phyloP scores from a whole-genome alignment of 2,113 vertebrate genomes.

The Cacatua alba region DNA sequence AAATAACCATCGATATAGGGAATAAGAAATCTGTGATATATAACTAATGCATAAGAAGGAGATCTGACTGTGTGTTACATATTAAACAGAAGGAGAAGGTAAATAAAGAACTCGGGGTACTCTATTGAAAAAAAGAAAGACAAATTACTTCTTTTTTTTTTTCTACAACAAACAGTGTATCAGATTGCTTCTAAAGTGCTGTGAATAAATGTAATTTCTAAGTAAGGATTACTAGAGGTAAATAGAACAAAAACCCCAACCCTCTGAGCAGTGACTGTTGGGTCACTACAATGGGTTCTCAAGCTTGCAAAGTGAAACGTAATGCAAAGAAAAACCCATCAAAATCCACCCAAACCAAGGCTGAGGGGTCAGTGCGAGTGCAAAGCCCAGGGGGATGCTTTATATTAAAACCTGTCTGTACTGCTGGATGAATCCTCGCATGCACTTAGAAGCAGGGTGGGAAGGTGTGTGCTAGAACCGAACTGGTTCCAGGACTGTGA shows the following conservation, averaged over 20 bases:
- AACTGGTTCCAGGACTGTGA: not conserved
- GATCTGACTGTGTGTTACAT: no score
- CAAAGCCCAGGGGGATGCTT: fast-evolving
- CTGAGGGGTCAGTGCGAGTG: not conserved
- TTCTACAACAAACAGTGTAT: not conserved
- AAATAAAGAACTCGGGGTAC: no score
- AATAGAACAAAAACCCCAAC: not conserved
- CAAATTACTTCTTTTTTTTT: not conserved
- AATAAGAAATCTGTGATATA: no score
- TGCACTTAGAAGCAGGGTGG: not conserved
- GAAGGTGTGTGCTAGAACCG: not conserved
- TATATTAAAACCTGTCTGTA: not conserved
- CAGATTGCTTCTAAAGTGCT: not conserved
- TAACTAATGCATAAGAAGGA: no score
- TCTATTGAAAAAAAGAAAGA: no score
- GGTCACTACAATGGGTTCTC: not conserved
- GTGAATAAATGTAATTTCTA: not conserved
- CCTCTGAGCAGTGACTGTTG: not conserved
- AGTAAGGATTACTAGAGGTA: not conserved
- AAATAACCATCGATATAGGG: no score
- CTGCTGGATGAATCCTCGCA: not conserved
- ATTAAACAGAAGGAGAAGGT: no score
- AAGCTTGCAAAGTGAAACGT: not conserved
- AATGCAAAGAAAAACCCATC: not conserved
- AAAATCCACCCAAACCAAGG: not conserved